Base-by-base conservation (phyloP, 2,888 invertebrate species). In the Folsomia candida region DNA sequence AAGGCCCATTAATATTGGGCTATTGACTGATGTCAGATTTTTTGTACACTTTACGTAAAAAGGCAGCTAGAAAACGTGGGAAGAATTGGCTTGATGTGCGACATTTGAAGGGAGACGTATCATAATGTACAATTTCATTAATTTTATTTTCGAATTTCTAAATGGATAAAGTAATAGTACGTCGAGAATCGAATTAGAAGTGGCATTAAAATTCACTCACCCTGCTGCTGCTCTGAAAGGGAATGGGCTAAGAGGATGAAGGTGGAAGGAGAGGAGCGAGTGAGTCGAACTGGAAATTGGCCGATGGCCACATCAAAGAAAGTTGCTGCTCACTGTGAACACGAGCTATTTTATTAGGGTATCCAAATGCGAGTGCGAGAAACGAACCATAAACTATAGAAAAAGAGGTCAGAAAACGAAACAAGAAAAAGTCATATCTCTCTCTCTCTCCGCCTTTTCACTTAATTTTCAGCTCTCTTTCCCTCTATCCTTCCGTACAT, bases 251-350 rank as follows among this genome's bases (percentile, higher is more conserved):
- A 37, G 14, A 37, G 14, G 37, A 14, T 37, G 6, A 14, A 37
- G 37, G 37, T 37, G 37, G n/a, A n/a, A 37, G 37, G 14, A 37
- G 14, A 9, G 37, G 14, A 37, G 14, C 6, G 37, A 37, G 4
- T 37, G 61, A 61, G 61, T 28, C n/a, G 28, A 29, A 28, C 61
- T 28, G 29, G 6, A 27, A 29, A 61, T 64, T 64, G 63, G 63
- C 47, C 51, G 22, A 51, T 51, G 63, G 63, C 63, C 63, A 64
- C 63, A 64, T 64, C 63, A 64, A 51, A 64, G 63, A 37, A 64
- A 54, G 54, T 54, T n/a, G 20, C 54, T n/a, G 20, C n/a, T 37
- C 6, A 37, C 6, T 4, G 14, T 9, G 14, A 37, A 14, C 37
- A 37, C 37, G 14, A 37, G 14, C 37, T 4, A 37, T 59, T 59